Conservation (phyloP, 1,140 invertebrate species). For the Acromyrmex charruanus region DNA sequence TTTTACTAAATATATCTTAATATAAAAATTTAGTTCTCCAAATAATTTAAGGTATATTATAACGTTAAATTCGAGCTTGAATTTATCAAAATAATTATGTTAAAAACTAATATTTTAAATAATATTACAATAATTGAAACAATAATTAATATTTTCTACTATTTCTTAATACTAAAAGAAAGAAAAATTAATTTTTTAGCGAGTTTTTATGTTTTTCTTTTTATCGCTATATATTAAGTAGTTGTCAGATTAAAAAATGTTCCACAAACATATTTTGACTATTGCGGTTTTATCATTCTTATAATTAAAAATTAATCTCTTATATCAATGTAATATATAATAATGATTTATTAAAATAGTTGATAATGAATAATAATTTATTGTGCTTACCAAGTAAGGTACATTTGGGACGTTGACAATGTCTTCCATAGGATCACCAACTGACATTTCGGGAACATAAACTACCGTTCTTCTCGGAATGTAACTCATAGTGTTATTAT, state of each 20-base stretch:
- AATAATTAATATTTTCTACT: no score
- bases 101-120: no score
- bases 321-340: slow-evolving; percentile 6
- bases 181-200: neutral
- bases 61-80: no score
- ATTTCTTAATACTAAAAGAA: neutral
- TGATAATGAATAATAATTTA: neutral
- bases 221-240: no score
- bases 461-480: slow-evolving; percentile 89
- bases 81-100: no score
- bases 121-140: no score
- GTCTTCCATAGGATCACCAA: slow-evolving; percentile 89
- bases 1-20: no score
- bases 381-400: slow-evolving; percentile 90
- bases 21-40: no score
- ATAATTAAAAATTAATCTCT: neutral
- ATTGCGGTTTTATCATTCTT: neutral
- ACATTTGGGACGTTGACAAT: slow-evolving; percentile 92
- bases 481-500: slow-evolving; percentile 93
- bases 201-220: neutral
- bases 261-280: neutral
- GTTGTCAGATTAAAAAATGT: neutral
- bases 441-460: slow-evolving; percentile 91
- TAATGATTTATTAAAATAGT: neutral
- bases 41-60: no score